Conservation (phyloP, 2,797 vertebrate genomes). For the Alectoris magna region DNA sequence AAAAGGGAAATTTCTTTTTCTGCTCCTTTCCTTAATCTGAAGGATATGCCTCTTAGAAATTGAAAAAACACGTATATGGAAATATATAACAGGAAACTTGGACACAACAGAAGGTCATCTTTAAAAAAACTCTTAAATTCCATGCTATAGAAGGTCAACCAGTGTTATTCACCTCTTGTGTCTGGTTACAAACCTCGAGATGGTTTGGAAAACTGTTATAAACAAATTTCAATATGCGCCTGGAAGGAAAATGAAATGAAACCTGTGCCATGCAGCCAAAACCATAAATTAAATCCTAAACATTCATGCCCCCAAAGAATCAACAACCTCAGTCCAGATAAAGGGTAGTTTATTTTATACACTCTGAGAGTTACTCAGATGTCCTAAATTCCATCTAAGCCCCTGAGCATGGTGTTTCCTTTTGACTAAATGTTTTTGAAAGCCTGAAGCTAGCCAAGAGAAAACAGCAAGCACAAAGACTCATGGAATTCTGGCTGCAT, state of each 20-base stretch:
- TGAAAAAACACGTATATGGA: conserved; percentile 18
- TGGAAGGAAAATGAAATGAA: conserved; percentile 33
- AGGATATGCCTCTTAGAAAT: not conserved
- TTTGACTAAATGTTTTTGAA: conserved; percentile 6
- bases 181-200: not conserved
- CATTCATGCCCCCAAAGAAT: not conserved
- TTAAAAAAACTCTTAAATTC: conserved; percentile 42
- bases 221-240: not conserved
- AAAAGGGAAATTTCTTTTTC: not conserved
- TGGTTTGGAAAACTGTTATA: not conserved
- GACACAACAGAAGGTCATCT: conserved; percentile 16
- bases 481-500: not conserved
- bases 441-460: not conserved
- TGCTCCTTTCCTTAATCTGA: not conserved
- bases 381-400: conserved; percentile 38
- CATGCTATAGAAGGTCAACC: conserved; percentile 8
- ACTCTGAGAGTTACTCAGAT: not conserved
- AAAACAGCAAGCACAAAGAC: conserved; percentile 18
- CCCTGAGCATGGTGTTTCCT: conserved; percentile 21
- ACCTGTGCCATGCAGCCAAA: not conserved
- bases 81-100: conserved; percentile 43
- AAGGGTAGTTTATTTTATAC: conserved; percentile 24
- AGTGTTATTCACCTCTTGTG: not conserved
- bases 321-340: conserved; percentile 15
- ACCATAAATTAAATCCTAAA: conserved; percentile 14